Base-by-base conservation (phyloP, 1,140 invertebrate genomes). In the Batillaria attramentaria region DNA sequence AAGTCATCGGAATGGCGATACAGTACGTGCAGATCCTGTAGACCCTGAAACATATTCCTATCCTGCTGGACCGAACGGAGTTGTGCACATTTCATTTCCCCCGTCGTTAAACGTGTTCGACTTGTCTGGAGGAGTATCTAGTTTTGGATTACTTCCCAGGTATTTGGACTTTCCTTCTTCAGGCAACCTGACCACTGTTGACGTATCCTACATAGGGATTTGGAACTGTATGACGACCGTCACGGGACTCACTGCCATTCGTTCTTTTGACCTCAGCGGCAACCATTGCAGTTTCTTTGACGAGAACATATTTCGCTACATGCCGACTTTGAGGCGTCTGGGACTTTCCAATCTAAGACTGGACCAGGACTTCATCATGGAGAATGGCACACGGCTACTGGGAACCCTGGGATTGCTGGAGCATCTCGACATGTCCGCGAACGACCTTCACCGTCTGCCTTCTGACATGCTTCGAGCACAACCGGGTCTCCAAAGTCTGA, bases 231-330 rank as follows among this genome's bases (percentile, higher is more conserved):
- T 54, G 33, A 24, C 18, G 2, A 37, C 50, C 46, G 2, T 73
- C 54, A 54, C 54, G 5, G 72, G 72, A 57, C 54, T 73, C n/a
- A 73, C 43, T 33, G 35, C 8, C 54, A 57, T 73, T 20, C 28
- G 39, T 6, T 31, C 28, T 1, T n/a, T 73, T 3, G 54, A 39
- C 35, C 31, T 73, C 72, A 73, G 72, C 28, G 72, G 72, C 31
- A 73, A 60, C 37, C n/a, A 37, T 33, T 73, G 72, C 50, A 28
- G 24, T 35, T 28, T 57, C 3, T 24, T 73, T 28, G 72, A 50
- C 13, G 33, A 54, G 10, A 13, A 5, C n/a, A 3, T 73, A 5
- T 73, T 73, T 37, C 6, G 37, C 8, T 43, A 73, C 46, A 57
- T 54, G 46, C 2, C 72, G 5, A 73, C 43, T 4, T 35, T 73